A percentile compares a stretch with the other conserved stretches of the same genome.
Conservation (phyloP, 1,140 invertebrate genomes). For the Hypothenemus hampei region DNA sequence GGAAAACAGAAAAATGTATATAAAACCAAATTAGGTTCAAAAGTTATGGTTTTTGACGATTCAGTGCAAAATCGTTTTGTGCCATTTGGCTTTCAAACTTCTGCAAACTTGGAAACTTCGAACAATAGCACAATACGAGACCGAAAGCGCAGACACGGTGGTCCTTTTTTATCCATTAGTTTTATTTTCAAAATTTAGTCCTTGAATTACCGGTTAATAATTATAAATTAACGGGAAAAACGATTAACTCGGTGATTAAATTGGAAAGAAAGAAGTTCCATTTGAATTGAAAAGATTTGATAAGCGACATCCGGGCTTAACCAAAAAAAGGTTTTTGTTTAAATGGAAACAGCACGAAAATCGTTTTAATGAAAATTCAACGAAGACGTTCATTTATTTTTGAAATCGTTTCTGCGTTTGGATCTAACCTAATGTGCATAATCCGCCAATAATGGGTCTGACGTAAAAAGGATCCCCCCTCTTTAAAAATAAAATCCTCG, state of each 20-base stretch:
- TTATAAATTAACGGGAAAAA: conserved; percentile 16
- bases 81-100: conserved; percentile 21
- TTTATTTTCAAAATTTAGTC: conserved; percentile 9
- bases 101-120: conserved; percentile 15
- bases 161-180: too few relatives aligned
- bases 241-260: too few relatives aligned
- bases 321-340: conserved; percentile 24
- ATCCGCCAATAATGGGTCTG: conserved; percentile 17
- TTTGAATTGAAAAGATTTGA: conserved; percentile 25
- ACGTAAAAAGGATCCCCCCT: conserved; percentile 4
- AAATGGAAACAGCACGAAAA: conserved; percentile 17
- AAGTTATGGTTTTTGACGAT: conserved; percentile 27
- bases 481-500: conserved; percentile 17
- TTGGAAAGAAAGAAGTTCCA: conserved; percentile 8
- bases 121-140: conserved; percentile 22
- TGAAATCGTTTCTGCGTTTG: conserved; percentile 21
- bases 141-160: conserved; percentile 1
- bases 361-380: conserved; percentile 25
- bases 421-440: conserved; percentile 22
- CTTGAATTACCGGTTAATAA: conserved; percentile 11
- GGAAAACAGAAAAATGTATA: conserved; percentile 22
- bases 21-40: conserved; percentile 26
- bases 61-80: conserved; percentile 21
- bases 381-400: conserved; percentile 26
- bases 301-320: conserved; percentile 21